Evolutionary conservation across 2,888 invertebrate genomes (phyloP), one percentile per base, ranked within the genome.

Genomic region (Troilus luridus): DNA sequence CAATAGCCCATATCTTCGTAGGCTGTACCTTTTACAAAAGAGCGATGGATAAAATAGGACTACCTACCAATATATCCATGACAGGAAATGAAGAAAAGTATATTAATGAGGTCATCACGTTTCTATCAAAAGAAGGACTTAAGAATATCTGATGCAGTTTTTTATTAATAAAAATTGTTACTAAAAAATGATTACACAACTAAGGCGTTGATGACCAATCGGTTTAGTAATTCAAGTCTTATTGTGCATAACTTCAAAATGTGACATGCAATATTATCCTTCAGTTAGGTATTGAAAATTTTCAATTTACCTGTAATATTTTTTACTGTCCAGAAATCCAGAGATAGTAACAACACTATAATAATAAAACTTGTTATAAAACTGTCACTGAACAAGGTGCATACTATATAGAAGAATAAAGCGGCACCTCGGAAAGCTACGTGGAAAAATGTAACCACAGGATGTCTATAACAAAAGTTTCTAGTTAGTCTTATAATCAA

Each of bases 261-360:
- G 3, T 67, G 24, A 67, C 17, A 17, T 41, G 41, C 17, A 41
- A 77, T 77, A 24, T 19, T 77, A 77, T 77, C 72, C 72, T 41
- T 41, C 17, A 41, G 72, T 77, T 77, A 10, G 41, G 27, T 41
- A 17, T 17, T 77, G 54, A 59, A 0, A 77, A n/a, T 59, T 67
- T 27, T 21, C 5, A 88, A 58, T 27, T 67, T 14, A 95, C 95
- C 96, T 92, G 98, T 98, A 88, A 99, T 97, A 94, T 99, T 99
- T 95, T 99, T 99, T 0, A 99, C 99, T 21, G 98, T 98, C 99
- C 99, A 99, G 95, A 99, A 99, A 94, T 99, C 99, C 95, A 99
- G 97, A 0, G 99, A 99, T 12, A 99, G 95, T 91, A 99, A 95
- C 59, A 99, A 95, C 19, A 98, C 96, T 67, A 99, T 97, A 60